These are phyloP conservation scores for Poicephalus meyeri DNA, from an alignment of 2,113 vertebrate genomes.

Conservation along the genomic window DNA sequence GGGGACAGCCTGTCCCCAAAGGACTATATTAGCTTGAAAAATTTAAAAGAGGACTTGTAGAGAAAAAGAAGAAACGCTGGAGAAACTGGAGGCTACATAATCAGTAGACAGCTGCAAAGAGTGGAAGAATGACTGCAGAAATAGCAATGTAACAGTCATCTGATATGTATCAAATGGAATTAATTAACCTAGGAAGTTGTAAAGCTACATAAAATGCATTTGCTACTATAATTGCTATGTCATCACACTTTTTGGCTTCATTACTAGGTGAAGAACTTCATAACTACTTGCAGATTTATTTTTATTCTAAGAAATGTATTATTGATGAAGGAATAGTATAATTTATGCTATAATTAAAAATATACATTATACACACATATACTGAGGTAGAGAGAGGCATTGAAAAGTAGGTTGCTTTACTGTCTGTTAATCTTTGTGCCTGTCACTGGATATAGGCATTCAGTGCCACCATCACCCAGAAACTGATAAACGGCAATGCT, in stretches of 20 bases:
- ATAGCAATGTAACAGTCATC: neutral
- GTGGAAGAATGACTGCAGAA: neutral
- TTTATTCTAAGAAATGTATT: neutral
- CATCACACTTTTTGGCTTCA: neutral
- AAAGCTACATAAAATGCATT: neutral
- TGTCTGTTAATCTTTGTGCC: neutral
- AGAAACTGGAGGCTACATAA: neutral
- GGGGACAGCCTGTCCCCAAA: neutral
- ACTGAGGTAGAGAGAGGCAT: neutral
- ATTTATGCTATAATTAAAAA: neutral
- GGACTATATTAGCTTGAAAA: neutral
- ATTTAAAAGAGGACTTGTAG: neutral
- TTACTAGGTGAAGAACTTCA: neutral
- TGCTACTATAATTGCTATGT: neutral
- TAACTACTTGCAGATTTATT: neutral
- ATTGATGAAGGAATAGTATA: neutral
- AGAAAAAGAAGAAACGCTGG: neutral
- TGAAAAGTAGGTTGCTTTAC: neutral
- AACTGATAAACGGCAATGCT: neutral
- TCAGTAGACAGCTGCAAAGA: neutral
- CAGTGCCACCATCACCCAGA: neutral
- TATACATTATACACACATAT: neutral
- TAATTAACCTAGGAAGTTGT: neutral
- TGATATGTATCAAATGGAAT: neutral
- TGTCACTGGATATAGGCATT: neutral